A percentile compares a stretch with the other conserved stretches of the same genome.
These are phyloP conservation scores for Doryteuthis pealeii DNA, from an alignment of 1,140 invertebrate species.

Conservation along the genomic window DNA sequence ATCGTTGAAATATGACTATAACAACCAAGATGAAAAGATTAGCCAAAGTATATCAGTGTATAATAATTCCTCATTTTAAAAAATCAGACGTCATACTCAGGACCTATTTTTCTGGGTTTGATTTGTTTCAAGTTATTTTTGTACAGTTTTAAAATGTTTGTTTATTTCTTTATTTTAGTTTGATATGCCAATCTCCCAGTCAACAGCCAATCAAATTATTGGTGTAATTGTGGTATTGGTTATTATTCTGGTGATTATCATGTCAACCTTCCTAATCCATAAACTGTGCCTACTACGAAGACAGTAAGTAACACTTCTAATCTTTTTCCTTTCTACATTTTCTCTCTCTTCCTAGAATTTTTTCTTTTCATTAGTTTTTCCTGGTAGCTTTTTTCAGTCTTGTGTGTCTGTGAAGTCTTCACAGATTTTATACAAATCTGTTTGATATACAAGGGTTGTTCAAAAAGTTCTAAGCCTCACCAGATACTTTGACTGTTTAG, in stretches of 20 bases:
- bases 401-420: slow-evolving; percentile 7
- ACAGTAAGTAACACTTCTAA: slow-evolving; percentile 35
- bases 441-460: background rate
- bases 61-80: too few relatives aligned
- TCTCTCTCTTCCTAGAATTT: background rate
- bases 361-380: too few relatives aligned
- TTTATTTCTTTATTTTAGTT: background rate
- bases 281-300: slow-evolving; percentile 38
- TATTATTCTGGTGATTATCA: slow-evolving; percentile 29
- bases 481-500: background rate
- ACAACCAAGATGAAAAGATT: too few relatives aligned
- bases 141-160: too few relatives aligned
- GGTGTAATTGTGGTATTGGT: slow-evolving; percentile 30
- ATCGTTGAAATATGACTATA: too few relatives aligned
- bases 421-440: background rate
- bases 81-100: too few relatives aligned
- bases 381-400: too few relatives aligned
- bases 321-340: background rate
- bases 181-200: background rate
- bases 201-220: slow-evolving; percentile 15
- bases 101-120: too few relatives aligned
- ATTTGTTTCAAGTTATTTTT: too few relatives aligned
- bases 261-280: slow-evolving; percentile 33
- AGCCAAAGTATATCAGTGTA: too few relatives aligned
- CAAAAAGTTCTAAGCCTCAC: background rate